phyloP scores from a whole-genome alignment of 1,140 invertebrate genomes.

The Neuroterus valhalla region DNA sequence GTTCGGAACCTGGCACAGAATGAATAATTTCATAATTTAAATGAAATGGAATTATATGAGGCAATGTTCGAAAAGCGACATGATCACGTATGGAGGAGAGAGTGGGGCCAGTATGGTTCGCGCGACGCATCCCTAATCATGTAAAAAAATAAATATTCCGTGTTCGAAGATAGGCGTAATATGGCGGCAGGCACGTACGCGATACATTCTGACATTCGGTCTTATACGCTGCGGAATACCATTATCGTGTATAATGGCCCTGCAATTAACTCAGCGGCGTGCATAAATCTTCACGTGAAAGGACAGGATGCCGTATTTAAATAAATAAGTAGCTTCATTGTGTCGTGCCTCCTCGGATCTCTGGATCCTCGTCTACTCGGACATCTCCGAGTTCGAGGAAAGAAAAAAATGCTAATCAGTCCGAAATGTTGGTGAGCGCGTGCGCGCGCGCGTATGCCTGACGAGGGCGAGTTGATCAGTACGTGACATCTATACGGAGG shows the following conservation, averaged over 20 bases:
- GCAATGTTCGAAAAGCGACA: slow-evolving; percentile 5
- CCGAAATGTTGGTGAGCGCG: slow-evolving; percentile 2
- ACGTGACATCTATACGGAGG: too few relatives aligned
- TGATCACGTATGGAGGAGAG: not conserved
- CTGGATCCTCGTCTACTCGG: not conserved
- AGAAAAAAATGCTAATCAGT: slow-evolving; percentile 52
- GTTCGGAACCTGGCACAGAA: not conserved
- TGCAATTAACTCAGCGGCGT: slow-evolving; percentile 62
- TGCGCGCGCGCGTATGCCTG: slow-evolving; percentile 2
- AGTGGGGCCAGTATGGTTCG: slow-evolving; percentile 8
- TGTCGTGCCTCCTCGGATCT: slow-evolving; percentile 44
- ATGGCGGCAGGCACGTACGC: slow-evolving; percentile 28
- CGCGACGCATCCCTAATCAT: slow-evolving; percentile 30
- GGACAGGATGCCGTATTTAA: slow-evolving; percentile 67
- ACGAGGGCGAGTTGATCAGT: too few relatives aligned
- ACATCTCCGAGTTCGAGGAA: slow-evolving; percentile 38
- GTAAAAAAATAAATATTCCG: slow-evolving; percentile 54
- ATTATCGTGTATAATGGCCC: slow-evolving; percentile 60
- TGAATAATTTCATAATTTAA: not conserved
- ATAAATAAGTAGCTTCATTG: slow-evolving; percentile 64
- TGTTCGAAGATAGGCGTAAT: slow-evolving; percentile 45
- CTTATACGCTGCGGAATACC: slow-evolving; percentile 57
- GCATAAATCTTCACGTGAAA: slow-evolving; percentile 64
- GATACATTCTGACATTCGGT: slow-evolving; percentile 35
- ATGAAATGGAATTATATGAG: not conserved